phyloP scores from a whole-genome alignment of 64 coral and sea anemone species.

The Trachythela sp. region DNA sequence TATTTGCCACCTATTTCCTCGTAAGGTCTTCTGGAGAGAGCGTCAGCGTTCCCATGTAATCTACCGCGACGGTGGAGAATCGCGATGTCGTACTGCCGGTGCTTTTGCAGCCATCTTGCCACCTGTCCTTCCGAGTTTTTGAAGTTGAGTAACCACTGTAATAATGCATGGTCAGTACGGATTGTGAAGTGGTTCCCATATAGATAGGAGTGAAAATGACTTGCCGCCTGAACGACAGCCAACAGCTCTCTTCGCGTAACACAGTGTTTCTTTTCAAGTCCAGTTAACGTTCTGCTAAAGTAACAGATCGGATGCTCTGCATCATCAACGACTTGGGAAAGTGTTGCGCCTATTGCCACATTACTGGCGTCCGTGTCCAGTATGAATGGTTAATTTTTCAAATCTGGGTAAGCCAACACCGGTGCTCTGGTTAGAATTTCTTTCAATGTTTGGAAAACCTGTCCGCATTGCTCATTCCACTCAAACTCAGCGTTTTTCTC shows the following conservation, averaged over 20 bases:
- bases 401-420: too few relatives aligned
- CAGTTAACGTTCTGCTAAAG: constrained; percentile 11
- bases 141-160: constrained; percentile 49
- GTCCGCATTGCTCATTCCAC: too few relatives aligned
- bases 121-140: constrained; percentile 26
- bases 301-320: too few relatives aligned
- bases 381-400: too few relatives aligned
- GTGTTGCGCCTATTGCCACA: too few relatives aligned
- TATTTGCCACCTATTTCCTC: too few relatives aligned
- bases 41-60: constrained; percentile 53
- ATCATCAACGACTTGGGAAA: too few relatives aligned
- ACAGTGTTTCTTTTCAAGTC: constrained; percentile 42
- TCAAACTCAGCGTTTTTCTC: too few relatives aligned
- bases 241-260: constrained; percentile 29
- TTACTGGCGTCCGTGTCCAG: too few relatives aligned
- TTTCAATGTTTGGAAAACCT: too few relatives aligned
- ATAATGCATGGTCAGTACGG: constrained; percentile 35
- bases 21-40: constrained; percentile 14
- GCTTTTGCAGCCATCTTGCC: too few relatives aligned
- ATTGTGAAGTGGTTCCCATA: constrained; percentile 22
- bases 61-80: constrained; percentile 31
- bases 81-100: constrained; percentile 41
- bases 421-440: too few relatives aligned
- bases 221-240: neutral
- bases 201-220: constrained; percentile 41